Evolutionary conservation across 1,140 invertebrate species (phyloP), one percentile per base, ranked within the genome.

Genomic region (Protaetia brevitarsis): DNA sequence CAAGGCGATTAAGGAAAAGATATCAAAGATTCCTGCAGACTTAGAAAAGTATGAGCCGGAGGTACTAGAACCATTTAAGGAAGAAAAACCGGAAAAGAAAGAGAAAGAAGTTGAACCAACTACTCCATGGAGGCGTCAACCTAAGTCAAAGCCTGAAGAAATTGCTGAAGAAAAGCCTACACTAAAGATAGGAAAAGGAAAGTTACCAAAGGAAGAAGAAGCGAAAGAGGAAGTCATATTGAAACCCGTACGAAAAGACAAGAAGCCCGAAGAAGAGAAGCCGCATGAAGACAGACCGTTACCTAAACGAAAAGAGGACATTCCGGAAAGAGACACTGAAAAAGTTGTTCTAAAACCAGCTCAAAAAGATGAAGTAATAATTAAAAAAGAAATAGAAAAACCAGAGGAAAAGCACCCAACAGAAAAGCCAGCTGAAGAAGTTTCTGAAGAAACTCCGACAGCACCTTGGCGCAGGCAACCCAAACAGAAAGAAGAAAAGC

Each of bases 211-310:
- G 63, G 70, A 77, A 34, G 75, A 77, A 63, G 73, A 76, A 64
- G 57, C 69, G 1, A 71, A 71, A 62, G 79, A 81, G 69, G 74
- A 79, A 59, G 69, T 77, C 5, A 68, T 71, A 31, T 69, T 78
- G 1, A 81, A 81, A 73, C 79, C 78, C 16, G 73, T 81, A 65
- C 69, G 71, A 11, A 77, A 77, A 67, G 66, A 69, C 69, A 73
- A 76, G 34, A 68, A 77, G 59, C 70, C 77, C 34, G 67, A 76
- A 65, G 69, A 73, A 68, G 68, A 74, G 36, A 73, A 76, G 68
- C 69, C 65, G 26, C 66, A 76, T 64, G 69, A 73, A 68, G 68
- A 74, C 34, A 73, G 75, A 68, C 69, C 65, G 26, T 60, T 67
- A 5, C 31, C 13, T 11, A 69, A 77, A 66, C 64, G 69, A 51